A percentile compares a stretch with the other conserved stretches of the same genome.
Evolutionary conservation across 1,140 invertebrate genomes (phyloP).

Genomic region (Drosophila willistoni): DNA sequence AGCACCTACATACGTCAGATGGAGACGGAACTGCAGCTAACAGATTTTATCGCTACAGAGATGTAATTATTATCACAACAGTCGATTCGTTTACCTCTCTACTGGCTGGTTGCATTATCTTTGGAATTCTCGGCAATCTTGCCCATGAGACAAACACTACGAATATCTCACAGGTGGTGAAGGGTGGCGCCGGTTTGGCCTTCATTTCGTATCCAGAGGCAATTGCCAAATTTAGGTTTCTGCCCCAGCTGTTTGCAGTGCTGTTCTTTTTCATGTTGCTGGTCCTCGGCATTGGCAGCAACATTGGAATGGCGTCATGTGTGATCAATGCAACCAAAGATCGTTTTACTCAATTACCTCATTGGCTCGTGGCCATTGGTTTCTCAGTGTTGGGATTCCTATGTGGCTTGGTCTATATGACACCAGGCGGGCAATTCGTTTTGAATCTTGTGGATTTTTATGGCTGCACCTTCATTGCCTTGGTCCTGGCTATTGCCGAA

Average conservation of each 20-base stretch:
- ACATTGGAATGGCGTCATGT: conserved; percentile 87
- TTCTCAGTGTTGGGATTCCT: conserved; percentile 87
- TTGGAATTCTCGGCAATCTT: conserved; percentile 92
- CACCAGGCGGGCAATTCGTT: conserved; percentile 93
- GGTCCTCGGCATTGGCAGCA: conserved; percentile 90
- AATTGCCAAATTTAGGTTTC: conserved; percentile 90
- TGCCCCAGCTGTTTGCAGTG: conserved; percentile 93
- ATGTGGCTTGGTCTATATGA: conserved; percentile 89
- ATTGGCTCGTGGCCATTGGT: conserved; percentile 86
- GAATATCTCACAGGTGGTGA: conserved; percentile 84
- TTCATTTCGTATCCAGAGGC: conserved; percentile 95
- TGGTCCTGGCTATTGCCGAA: conserved; percentile 90
- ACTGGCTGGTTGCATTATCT: conserved; percentile 93
- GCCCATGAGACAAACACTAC: conserved; percentile 86
- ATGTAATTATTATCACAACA: conserved; percentile 90
- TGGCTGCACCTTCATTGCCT: conserved; percentile 91
- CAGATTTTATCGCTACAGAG: conserved; percentile 77
- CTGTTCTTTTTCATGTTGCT: conserved; percentile 96
- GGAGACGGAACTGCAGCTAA: neutral
- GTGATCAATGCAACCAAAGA: conserved; percentile 89
- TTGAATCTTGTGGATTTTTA: conserved; percentile 93
- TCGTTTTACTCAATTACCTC: conserved; percentile 86
- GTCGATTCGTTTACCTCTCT: conserved; percentile 92
- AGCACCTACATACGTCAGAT: neutral
- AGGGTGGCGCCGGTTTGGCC: conserved; percentile 87